Evolutionary conservation across 2,797 vertebrate genomes (phyloP), one percentile per base, ranked within the genome.

Genomic region (Pelobates cultripes): DNA sequence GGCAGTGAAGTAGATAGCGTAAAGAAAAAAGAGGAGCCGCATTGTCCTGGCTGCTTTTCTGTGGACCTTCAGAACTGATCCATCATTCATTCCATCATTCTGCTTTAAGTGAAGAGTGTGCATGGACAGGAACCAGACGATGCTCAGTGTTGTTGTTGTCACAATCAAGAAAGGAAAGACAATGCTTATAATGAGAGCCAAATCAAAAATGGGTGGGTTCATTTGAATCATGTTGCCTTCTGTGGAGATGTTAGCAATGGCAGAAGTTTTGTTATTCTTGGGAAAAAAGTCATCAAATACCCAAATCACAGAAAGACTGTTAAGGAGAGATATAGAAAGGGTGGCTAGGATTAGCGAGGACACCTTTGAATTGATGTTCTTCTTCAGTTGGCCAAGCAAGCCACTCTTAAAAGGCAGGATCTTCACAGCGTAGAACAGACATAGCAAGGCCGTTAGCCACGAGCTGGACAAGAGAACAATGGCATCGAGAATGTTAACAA

Each of bases 361-460:
- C 3, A 79, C 40, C 6, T 61, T 17, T 10, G 28, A 41, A 10
- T 43, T 15, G 45, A 79, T n/a, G 55, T 66, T 79, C 7, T 4
- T 79, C 70, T 79, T 79, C 7, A 79, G 4, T 14, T 8, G 7
- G 2, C 28, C 45, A 0, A 73, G 44, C 8, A 73, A 51, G 43
- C 8, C 57, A 3, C 15, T 41, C 8, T 13, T n/a, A 10, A 79
- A 73, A 3, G 15, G 44, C 10, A 12, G 1, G 28, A 73, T 79
- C 57, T 73, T 79, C 13, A 79, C 15, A 47, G 28, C 72, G 44
- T 72, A 79, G 43, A 79, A 79, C 9, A 66, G 13, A 15, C 78
- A 72, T 4, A 79, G 47, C 42, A 55, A 79, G 60, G 70, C 79
- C 0, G 51, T 75, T 6, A 75, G 72, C 79, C 79, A 81, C 4